Evolutionary conservation across 2,888 invertebrate species (phyloP), one percentile per base, ranked within the genome.

Genomic region (Meiosimyza platycephala): DNA sequence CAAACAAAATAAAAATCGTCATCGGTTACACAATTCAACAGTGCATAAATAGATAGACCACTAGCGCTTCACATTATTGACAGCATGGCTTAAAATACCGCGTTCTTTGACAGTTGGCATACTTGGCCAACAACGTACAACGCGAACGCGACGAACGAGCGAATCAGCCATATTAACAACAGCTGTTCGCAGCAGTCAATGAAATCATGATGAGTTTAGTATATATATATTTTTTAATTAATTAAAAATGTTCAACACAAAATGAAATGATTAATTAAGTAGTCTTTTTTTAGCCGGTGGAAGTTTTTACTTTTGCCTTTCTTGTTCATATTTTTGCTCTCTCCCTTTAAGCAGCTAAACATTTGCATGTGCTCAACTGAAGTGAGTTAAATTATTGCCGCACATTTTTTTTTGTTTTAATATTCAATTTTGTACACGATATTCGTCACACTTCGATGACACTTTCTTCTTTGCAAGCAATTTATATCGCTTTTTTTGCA

Each of bases 381-480:
- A 16, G 54, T 7, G 18, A n/a, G 54, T 16, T n/a, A 15, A 15
- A 1, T 16, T 54, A 54, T 18, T 54, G 40, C 54, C 6, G 12
- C 16, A 54, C 54, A 54, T 9, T 16, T 6, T 15, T 54, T 16
- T 18, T n/a, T 63, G 28, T 28, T 68, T 68, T 52, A 40, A 13
- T 62, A 48, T 54, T 48, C 55, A 54, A n/a, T 64, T 64, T 40
- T 54, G 64, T n/a, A n/a, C 40, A 55, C 40, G 55, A 57, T 55
- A 55, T 67, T 55, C 67, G 33, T 55, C 47, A 33, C 55, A 54
- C 55, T 48, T 40, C 62, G 47, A 62, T 57, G 64, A 65, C 71
- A 71, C 64, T 71, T 71, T 71, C 71, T 71, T 71, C 48, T 47
- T n/a, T 50, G 22, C 47, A 52, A 40, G 40, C 40, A 40, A 9